These are phyloP conservation scores for Cynoglossus semilaevis DNA, from an alignment of 2,113 vertebrate species.

Conservation along the genomic window DNA sequence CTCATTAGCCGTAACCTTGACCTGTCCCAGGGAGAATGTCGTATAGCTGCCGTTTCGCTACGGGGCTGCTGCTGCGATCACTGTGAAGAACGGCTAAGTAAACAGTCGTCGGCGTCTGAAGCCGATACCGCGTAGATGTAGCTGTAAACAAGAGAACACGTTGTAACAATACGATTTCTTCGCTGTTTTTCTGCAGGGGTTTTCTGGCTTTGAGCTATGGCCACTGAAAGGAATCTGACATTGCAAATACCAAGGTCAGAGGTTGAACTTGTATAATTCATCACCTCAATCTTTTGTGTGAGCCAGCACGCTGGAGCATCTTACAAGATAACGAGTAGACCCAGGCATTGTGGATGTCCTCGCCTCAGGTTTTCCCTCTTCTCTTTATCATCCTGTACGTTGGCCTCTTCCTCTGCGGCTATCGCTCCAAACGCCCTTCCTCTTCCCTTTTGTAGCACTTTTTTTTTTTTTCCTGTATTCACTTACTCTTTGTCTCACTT, in stretches of 20 bases:
- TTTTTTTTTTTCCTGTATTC: conserved; percentile 20
- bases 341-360: conserved; percentile 24
- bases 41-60: not conserved
- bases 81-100: not conserved
- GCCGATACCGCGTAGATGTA: too few species aligned
- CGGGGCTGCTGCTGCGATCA: conserved; percentile 11
- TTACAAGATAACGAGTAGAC: conserved; percentile 42
- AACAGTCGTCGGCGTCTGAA: not conserved
- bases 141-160: conserved; percentile 2
- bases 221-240: conserved; percentile 18
- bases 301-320: conserved; percentile 14
- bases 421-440: conserved; percentile 29
- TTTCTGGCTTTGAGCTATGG: conserved; percentile 8
- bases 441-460: conserved; percentile 31
- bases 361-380: conserved; percentile 15
- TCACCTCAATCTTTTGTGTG: conserved; percentile 34
- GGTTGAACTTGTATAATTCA: conserved; percentile 46
- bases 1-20: conserved; percentile 62
- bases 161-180: not conserved
- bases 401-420: conserved; percentile 4
- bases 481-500: conserved; percentile 12
- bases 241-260: conserved; percentile 45
- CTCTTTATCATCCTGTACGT: conserved; percentile 28
- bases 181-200: conserved; percentile 15
- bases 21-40: conserved; percentile 23